A percentile compares a stretch with the other conserved stretches of the same genome.
Evolutionary conservation across 2,113 vertebrate species (phyloP).

Genomic region (Toxostoma redivivum): DNA sequence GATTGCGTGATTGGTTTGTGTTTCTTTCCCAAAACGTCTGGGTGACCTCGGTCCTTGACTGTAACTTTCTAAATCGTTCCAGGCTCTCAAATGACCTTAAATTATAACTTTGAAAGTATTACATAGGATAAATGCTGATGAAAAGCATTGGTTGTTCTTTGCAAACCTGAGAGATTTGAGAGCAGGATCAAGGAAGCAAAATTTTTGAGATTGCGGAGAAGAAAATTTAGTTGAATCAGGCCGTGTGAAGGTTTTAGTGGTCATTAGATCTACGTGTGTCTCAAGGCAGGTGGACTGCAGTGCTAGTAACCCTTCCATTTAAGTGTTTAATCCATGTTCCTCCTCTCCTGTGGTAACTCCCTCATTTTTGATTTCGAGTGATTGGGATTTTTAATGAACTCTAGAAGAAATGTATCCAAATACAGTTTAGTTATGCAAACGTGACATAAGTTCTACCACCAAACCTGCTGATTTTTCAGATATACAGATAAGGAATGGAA

Average conservation of each 20-base stretch:
- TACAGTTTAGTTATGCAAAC: neutral
- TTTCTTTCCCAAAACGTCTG: neutral
- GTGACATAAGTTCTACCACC: neutral
- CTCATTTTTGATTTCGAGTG: neutral
- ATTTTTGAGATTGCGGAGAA: neutral
- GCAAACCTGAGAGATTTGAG: neutral
- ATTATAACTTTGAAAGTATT: neutral
- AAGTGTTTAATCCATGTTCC: neutral
- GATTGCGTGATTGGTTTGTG: neutral
- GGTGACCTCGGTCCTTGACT: neutral
- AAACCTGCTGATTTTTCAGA: neutral
- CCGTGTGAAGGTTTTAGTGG: neutral
- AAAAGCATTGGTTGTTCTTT: neutral
- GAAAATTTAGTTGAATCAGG: neutral
- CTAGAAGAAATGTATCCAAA: neutral
- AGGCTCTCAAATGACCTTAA: neutral
- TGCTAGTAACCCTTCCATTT: neutral
- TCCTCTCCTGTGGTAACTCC: neutral
- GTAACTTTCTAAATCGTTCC: neutral
- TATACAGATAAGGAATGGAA: neutral
- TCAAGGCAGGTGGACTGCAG: neutral
- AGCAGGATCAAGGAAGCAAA: neutral
- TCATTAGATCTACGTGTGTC: neutral
- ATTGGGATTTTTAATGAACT: neutral
- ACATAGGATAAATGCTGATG: neutral